Evolutionary conservation across 2,113 vertebrate genomes (phyloP).

Genomic region (Panthera leo): DNA sequence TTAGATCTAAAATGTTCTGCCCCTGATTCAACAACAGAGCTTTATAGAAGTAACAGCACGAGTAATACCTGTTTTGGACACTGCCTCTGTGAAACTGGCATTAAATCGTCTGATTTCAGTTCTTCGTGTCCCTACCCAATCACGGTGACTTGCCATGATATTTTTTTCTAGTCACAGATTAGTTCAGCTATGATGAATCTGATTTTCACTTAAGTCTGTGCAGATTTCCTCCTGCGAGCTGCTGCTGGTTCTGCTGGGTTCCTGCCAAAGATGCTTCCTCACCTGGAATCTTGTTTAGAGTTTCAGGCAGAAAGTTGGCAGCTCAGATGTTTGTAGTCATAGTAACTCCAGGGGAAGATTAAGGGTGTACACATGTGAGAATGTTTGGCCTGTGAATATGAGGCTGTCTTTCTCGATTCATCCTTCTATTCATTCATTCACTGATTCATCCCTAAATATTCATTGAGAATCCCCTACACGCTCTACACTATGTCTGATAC

Average conservation of each 20-base stretch:
- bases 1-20: background rate
- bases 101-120: constrained; percentile 24
- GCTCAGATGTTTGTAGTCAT: constrained; percentile 68
- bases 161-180: constrained; percentile 35
- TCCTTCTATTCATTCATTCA: constrained; percentile 44
- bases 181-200: constrained; percentile 63
- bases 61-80: background rate
- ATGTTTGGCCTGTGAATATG: background rate
- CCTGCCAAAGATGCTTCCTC: constrained; percentile 69
- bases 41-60: background rate
- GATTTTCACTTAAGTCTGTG: constrained; percentile 66
- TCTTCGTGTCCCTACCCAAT: background rate
- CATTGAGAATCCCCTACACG: background rate
- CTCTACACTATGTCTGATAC: background rate
- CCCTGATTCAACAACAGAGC: background rate
- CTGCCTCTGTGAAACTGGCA: background rate
- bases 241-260: constrained; percentile 36
- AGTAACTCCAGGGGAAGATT: constrained; percentile 63
- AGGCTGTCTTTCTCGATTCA: constrained; percentile 31
- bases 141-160: background rate
- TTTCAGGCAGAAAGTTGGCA: constrained; percentile 72
- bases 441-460: background rate
- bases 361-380: background rate
- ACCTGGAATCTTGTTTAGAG: constrained; percentile 74
- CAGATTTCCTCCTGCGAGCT: constrained; percentile 46